Base-by-base conservation (phyloP, 2,888 invertebrate genomes). In the Eutolmus rufibarbis region DNA sequence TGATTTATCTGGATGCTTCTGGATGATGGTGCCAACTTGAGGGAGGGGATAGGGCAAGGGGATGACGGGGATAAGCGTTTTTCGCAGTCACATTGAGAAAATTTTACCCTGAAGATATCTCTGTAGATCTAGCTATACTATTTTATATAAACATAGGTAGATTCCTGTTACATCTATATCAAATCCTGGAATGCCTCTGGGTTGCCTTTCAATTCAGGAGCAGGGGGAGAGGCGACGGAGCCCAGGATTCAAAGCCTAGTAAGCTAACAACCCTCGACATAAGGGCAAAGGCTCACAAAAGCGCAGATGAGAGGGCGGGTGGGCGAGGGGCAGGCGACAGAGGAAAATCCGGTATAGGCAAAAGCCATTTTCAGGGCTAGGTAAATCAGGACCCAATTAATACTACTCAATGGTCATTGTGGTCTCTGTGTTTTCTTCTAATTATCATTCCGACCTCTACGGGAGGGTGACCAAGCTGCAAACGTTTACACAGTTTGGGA, bases 381-480 rank as follows among this genome's bases (percentile, higher is more conserved):
- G 37, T 40, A 84, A 84, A 84, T 84, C 74, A 84, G 66, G 12
- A 66, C 31, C 66, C 57, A 84, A 84, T 84, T 84, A 84, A 84
- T 84, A 74, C 66, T 66, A 84, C 57, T 84, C 84, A 84, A 66
- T 74, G 57, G 40, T 37, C 74, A 84, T 84, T 84, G 84, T 19
- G 57, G 84, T 37, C 40, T 40, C 12, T 84, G 37, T 74, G 37
- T 66, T 66, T 74, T 34, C 40, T 37, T 66, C 74, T 84, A 84
- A 66, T 66, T 84, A 84, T 74, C 84, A 37, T 84, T 37, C 31
- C 66, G 66, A 66, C 66, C 66, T 66, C 23, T 19, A 23, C 19
- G 66, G 23, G 28, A 46, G 78, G 16, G 78, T 23, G 78, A 78
- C 78, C 78, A 43, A 12, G 43, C 19, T 43, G 78, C n/a, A 8